A percentile compares a stretch with the other conserved stretches of the same genome.
Conservation (phyloP, 2,113 vertebrate genomes). For the Brienomyrus brachyistius region DNA sequence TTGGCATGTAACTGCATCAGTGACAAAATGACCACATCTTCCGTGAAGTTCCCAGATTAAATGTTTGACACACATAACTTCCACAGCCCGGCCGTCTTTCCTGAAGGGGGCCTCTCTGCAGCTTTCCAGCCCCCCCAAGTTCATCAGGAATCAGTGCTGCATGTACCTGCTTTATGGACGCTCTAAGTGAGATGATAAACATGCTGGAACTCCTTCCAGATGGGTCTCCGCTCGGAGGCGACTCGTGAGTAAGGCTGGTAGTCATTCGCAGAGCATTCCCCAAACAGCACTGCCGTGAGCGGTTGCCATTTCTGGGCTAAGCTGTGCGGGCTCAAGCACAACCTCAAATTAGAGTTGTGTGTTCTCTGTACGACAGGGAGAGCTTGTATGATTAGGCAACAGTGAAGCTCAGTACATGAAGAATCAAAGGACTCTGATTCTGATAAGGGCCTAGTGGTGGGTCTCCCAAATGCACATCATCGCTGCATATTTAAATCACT, state of each 20-base stretch:
- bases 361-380: conserved; percentile 35
- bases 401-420: conserved; percentile 39
- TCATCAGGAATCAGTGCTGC: conserved; percentile 30
- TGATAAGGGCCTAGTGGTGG: conserved; percentile 44
- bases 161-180: conserved; percentile 39
- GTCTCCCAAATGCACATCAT: conserved; percentile 29
- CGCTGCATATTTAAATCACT: conserved; percentile 24
- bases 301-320: conserved; percentile 47
- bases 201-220: conserved; percentile 57
- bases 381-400: conserved; percentile 59
- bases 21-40: conserved; percentile 73
- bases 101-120: conserved; percentile 45
- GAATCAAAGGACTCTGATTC: neutral
- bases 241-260: conserved; percentile 54
- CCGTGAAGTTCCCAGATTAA: conserved; percentile 70
- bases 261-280: conserved; percentile 55
- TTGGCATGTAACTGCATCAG: conserved; percentile 69
- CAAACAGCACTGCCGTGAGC: conserved; percentile 57
- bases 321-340: conserved; percentile 20
- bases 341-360: conserved; percentile 1
- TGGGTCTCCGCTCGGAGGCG: conserved; percentile 33
- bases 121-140: conserved; percentile 4
- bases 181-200: conserved; percentile 38
- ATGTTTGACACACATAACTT: conserved; percentile 78
- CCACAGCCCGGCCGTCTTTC: conserved; percentile 56